Conservation (phyloP, 2,113 vertebrate species). For the Oreotrochilus melanogaster region DNA sequence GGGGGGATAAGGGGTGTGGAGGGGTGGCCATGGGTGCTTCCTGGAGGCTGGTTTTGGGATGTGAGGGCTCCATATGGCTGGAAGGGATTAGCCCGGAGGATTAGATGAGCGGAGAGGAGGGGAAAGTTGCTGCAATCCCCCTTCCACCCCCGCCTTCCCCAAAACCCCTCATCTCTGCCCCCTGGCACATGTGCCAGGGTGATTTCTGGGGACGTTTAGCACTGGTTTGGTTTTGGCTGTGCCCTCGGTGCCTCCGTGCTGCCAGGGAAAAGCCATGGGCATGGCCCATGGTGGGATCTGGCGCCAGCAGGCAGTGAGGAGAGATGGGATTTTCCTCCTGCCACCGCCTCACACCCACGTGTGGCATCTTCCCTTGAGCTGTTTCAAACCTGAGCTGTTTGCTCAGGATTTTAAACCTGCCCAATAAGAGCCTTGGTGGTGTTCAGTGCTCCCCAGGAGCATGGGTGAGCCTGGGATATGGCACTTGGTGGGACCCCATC, state of each 20-base stretch:
- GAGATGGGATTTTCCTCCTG: neutral
- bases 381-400: neutral
- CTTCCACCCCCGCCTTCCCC: neutral
- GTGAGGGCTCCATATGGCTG: slow-evolving; percentile 68
- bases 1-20: rapidly evolving
- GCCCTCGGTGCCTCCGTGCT: neutral
- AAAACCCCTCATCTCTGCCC: slow-evolving; percentile 30
- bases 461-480: rapidly evolving
- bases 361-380: neutral
- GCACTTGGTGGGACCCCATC: neutral
- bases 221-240: neutral
- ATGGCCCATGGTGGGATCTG: neutral
- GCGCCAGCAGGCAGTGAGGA: neutral
- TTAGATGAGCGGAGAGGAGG: slow-evolving; percentile 55
- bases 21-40: neutral
- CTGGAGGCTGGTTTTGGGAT: slow-evolving; percentile 15
- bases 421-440: neutral
- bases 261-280: rapidly evolving
- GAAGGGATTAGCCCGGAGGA: slow-evolving; percentile 65
- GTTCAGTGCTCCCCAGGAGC: rapidly evolving
- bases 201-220: neutral
- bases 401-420: neutral
- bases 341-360: rapidly evolving
- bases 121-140: slow-evolving; percentile 54
- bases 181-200: neutral